Conservation (phyloP, 2,797 vertebrate genomes). For the Euphonia xanthogaster region DNA sequence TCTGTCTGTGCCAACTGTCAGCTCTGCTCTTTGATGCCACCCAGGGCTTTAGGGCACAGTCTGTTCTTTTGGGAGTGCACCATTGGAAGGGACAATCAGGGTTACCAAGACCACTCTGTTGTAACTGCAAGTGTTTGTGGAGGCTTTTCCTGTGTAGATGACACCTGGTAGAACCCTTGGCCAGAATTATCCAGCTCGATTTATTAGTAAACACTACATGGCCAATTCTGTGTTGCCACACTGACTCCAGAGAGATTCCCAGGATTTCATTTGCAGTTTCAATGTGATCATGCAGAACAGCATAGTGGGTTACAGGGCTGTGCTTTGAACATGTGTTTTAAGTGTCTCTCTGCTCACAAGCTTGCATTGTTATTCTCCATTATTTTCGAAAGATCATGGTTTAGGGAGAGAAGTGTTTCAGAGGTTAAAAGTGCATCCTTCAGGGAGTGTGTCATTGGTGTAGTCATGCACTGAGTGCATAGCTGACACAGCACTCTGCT, state of each 20-base stretch:
- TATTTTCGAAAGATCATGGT: not conserved
- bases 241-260: not conserved
- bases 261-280: not conserved
- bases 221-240: not conserved
- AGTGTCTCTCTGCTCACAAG: not conserved
- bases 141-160: not conserved
- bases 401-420: not conserved
- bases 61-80: not conserved
- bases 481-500: not conserved
- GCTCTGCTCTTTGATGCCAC: not conserved
- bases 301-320: not conserved
- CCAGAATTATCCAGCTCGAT: not conserved
- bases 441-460: not conserved
- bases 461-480: not conserved
- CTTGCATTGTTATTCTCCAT: not conserved
- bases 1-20: slow-evolving; percentile 38
- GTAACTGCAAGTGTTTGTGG: not conserved
- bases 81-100: not conserved
- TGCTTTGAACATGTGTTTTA: not conserved
- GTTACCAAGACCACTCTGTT: not conserved
- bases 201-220: not conserved
- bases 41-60: not conserved
- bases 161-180: not conserved
- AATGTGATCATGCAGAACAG: not conserved
- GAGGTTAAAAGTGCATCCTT: not conserved